phyloP scores from a whole-genome alignment of 2,797 vertebrate genomes.

The Vireo griseus region DNA sequence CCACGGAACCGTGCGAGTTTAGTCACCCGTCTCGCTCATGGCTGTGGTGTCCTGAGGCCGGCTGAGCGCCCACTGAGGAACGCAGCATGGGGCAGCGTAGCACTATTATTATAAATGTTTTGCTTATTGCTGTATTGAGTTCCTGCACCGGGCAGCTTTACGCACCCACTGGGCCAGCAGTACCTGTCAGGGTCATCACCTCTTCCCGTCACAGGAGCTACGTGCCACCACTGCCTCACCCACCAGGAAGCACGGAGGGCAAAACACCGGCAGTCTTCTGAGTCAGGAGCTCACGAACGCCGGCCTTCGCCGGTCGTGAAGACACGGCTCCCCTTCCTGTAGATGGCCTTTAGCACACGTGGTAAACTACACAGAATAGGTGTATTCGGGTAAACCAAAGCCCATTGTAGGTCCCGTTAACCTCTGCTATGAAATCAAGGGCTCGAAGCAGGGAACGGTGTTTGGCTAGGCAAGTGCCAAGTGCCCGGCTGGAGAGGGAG shows the following conservation, averaged over 20 bases:
- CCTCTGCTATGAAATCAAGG: background rate
- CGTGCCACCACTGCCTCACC: background rate
- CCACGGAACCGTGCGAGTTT: fast-evolving
- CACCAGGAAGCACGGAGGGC: background rate
- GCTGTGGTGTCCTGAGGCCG: background rate
- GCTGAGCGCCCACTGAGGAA: background rate
- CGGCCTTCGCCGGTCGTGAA: background rate
- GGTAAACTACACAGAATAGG: too few species aligned
- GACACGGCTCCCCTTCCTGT: background rate
- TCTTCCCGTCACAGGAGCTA: background rate
- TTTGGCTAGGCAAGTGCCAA: fast-evolving
- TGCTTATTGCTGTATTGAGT: background rate
- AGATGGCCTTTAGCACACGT: fast-evolving
- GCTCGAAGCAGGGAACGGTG: fast-evolving
- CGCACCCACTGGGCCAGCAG: background rate
- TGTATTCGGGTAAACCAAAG: background rate
- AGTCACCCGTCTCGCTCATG: background rate
- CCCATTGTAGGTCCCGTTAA: background rate
- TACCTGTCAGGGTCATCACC: background rate
- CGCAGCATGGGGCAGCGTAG: background rate
- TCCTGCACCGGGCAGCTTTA: background rate
- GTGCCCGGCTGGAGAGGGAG: background rate
- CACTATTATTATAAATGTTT: background rate
- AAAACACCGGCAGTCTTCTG: background rate
- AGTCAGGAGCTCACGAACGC: background rate